Base-by-base conservation (phyloP, 37 sponge, comb jelly and placozoan genomes). In the Halichondria panicea region DNA sequence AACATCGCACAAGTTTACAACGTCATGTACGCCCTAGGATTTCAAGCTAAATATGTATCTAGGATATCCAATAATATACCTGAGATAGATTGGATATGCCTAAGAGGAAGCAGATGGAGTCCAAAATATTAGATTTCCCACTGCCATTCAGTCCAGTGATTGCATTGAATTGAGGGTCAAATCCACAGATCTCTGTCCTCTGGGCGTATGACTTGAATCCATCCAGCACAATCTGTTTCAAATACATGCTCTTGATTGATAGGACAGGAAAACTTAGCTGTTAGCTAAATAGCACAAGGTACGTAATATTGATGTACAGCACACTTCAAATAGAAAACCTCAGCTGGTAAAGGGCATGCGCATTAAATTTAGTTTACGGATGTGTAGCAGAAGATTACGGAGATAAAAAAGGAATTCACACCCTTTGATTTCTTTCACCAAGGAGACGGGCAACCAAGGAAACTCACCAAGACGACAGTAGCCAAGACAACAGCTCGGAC, bases 141-240 rank as follows among this genome's bases (percentile, higher is more conserved):
- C 96, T 95, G 55, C 99, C 99, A 78, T 98, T 98, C 4, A 98
- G 81, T 8, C 99, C 99, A 54, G 99, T 98, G 40, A 98, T 95
- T 50, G 99, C 99, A 60, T 95, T 98, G 75, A 98, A 98, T 25
- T 72, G 82, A 19, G 96, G 94, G 64, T 98, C 99, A 84, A 98
- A 98, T 12, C 87, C 88, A 43, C 67, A 74, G 46, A 98, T 75
- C 44, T 92, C 91, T 1, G 99, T 98, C 44, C 99, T 55, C 57
- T 98, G 93, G 33, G 99, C 99, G 61, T 98, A 98, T 19, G 96
- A 95, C 75, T 98, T 98, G 94, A 98, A 98, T 2, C 99, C 99
- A 60, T 98, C 99, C 22, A 98, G 87, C 5, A 98, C 94, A 9
- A 98, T 63, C 44, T 90, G 60, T 67, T 95, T 98, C 43, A 98